Evolutionary conservation across 2,113 vertebrate species (phyloP).

Genomic region (Poeciliopsis turrubarensis): DNA sequence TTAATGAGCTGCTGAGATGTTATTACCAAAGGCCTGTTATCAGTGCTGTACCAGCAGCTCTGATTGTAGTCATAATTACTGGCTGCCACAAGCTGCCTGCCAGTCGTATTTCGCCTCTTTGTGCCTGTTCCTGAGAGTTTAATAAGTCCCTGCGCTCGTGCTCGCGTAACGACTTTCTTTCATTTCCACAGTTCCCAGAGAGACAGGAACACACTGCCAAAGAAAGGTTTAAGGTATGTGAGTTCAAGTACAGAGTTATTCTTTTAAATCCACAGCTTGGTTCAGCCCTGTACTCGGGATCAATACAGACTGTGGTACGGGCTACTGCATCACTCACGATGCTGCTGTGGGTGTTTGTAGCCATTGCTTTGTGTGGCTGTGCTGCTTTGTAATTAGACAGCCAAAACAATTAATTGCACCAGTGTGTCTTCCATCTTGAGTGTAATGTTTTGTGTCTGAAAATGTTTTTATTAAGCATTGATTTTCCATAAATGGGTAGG

Average conservation of each 20-base stretch:
- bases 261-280: neutral
- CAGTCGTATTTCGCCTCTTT: slow-evolving; percentile 52
- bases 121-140: slow-evolving; percentile 48
- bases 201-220: slow-evolving; percentile 93
- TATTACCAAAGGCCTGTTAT: slow-evolving; percentile 61
- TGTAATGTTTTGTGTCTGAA: neutral
- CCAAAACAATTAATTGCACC: neutral
- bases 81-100: slow-evolving; percentile 54
- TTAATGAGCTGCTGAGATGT: slow-evolving; percentile 18
- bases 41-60: slow-evolving; percentile 26
- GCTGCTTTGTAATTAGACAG: neutral
- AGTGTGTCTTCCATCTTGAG: neutral
- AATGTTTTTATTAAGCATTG: neutral
- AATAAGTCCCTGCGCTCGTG: slow-evolving; percentile 53
- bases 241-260: slow-evolving; percentile 1
- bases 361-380: neutral
- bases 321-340: neutral
- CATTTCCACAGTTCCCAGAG: slow-evolving; percentile 83
- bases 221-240: slow-evolving; percentile 93
- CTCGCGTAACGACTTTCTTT: slow-evolving; percentile 70
- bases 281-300: neutral
- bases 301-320: neutral
- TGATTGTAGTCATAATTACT: slow-evolving; percentile 63
- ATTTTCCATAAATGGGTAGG: no score
- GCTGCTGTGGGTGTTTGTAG: neutral